A percentile compares a stretch with the other conserved stretches of the same genome.
These are phyloP conservation scores for Cavia aperea DNA, from an alignment of 2,113 vertebrate genomes.

Conservation along the genomic window DNA sequence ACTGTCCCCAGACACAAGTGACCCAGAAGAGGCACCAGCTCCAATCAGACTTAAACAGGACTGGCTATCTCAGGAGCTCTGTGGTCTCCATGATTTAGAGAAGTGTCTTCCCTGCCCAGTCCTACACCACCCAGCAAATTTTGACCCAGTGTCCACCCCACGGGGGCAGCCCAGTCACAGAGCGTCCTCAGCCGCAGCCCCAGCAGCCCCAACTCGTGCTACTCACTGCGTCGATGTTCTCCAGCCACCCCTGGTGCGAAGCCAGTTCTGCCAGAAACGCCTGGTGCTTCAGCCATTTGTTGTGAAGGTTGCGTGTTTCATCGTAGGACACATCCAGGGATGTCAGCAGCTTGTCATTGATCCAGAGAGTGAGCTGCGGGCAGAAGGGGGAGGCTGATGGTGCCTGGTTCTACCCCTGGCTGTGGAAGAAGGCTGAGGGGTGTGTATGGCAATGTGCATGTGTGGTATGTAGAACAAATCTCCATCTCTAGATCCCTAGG, in stretches of 20 bases:
- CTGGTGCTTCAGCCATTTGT: constrained; percentile 96
- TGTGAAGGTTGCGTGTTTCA: constrained; percentile 87
- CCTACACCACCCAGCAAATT: background rate
- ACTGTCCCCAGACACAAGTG: background rate
- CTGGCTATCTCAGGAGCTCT: background rate
- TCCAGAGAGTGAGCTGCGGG: constrained; percentile 89
- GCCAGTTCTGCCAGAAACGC: constrained; percentile 92
- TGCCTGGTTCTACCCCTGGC: background rate
- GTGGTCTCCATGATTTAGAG: background rate
- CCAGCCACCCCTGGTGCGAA: constrained; percentile 89
- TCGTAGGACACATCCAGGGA: constrained; percentile 92
- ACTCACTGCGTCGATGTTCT: constrained; percentile 89
- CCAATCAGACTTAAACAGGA: background rate
- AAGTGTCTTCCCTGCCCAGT: background rate
- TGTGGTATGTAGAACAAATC: background rate
- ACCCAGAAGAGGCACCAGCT: background rate
- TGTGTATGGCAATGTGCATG: background rate
- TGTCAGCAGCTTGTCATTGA: constrained; percentile 96
- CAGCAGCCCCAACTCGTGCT: rapidly evolving
- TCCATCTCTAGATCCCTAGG: background rate
- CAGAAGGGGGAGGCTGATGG: background rate
- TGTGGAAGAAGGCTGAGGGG: background rate
- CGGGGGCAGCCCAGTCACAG: background rate
- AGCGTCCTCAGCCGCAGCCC: background rate
- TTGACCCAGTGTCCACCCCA: background rate